Evolutionary conservation across 2,113 vertebrate genomes (phyloP).

Genomic region (Echinops telfairi): DNA sequence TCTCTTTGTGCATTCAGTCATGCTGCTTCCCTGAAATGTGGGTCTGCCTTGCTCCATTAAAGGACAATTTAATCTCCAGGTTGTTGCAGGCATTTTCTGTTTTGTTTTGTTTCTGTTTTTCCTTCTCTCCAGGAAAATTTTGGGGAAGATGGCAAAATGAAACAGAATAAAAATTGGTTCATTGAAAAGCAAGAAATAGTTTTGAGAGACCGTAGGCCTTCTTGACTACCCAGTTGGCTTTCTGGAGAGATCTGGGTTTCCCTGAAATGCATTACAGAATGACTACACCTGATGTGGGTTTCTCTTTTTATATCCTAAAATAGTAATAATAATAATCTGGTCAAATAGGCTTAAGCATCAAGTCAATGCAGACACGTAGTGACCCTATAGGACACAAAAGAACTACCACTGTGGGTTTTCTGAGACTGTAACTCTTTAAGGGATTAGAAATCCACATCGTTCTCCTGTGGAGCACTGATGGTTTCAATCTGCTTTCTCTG

Average conservation of each 20-base stretch:
- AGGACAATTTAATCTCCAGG: neutral
- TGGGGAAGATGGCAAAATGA: neutral
- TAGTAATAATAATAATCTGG: neutral
- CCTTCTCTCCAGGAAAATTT: neutral
- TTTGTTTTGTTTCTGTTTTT: neutral
- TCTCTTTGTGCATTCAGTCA: neutral
- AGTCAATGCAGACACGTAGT: too few relatives aligned
- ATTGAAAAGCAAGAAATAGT: neutral
- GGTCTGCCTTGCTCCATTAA: neutral
- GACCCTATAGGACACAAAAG: too few relatives aligned
- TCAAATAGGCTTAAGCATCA: neutral
- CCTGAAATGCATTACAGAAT: neutral
- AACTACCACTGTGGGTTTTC: too few relatives aligned
- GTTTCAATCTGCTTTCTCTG: too few relatives aligned
- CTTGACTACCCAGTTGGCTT: neutral
- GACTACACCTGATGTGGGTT: neutral
- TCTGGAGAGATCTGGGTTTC: neutral
- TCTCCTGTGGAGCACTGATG: too few relatives aligned
- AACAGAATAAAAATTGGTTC: neutral
- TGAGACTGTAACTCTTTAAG: too few relatives aligned
- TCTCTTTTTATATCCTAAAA: conserved; percentile 4
- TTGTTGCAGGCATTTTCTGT: neutral
- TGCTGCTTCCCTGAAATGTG: neutral
- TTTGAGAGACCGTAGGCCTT: neutral
- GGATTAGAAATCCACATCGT: too few relatives aligned